Base-by-base conservation (phyloP, 1,140 invertebrate genomes). In the Drosophila bocki region DNA sequence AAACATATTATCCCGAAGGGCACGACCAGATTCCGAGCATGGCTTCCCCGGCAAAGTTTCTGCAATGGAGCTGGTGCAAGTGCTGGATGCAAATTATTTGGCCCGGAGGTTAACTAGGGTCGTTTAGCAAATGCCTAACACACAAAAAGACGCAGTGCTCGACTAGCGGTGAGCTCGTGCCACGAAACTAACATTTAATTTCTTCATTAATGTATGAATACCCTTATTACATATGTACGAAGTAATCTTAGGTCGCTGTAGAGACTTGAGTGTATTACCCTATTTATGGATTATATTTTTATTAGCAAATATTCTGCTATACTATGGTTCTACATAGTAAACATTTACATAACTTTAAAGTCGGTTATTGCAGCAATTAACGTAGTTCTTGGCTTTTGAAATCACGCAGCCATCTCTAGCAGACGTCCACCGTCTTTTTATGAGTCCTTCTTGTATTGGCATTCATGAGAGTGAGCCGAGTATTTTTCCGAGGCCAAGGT, bases 21-120 rank as follows among this genome's bases (percentile, higher is more conserved):
- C 80, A 58, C 56, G 57, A 69, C 65, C 77, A 88, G 83, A 86
- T 86, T 87, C 83, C 54, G 67, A 77, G 71, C 67, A 76, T 74
- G 54, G 70, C 54, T 60, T 74, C 68, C 58, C 32, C 59, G 70
- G 37, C 45, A 80, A 80, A 87, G 70, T 86, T 86, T 59, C 47
- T 48, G 63, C 67, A 58, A 62, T 57, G 74, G 48, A 75, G 70
- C 45, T 58, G 68, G 84, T 88, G 84, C 84, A 90, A 88, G 85
- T 81, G 75, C 85, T 85, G 88, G 85, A 90, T 88, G 85, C 85
- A 88, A 88, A 88, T 88, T 88, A 88, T 88, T 90, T 88, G 85
- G 85, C 85, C 85, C 80, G 61, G 74, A 90, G 85, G 85, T 88
- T 88, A 88, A 88, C 85, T 88, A 88, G 85, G 85, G 85, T 88